Evolutionary conservation across 2,113 vertebrate genomes (phyloP).

Genomic region (Telmatochromis brichardi): DNA sequence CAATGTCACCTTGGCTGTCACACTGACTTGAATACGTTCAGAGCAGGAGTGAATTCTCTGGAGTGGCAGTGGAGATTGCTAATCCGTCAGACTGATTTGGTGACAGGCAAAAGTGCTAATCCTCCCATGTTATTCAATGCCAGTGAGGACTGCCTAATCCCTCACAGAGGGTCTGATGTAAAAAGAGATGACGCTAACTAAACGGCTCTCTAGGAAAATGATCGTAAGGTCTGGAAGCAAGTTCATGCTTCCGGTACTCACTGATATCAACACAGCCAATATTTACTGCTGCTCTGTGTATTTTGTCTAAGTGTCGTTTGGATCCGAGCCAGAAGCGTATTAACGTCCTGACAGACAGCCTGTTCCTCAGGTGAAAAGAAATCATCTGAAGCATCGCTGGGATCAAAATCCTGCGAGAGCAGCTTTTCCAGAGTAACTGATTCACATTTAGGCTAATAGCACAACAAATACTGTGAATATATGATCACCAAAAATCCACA

Average conservation of each 20-base stretch:
- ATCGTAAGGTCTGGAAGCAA: neutral
- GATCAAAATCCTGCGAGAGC: neutral
- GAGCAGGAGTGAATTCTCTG: slow-evolving; percentile 11
- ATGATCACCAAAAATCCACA: neutral
- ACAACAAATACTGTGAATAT: neutral
- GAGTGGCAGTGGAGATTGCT: slow-evolving; percentile 35
- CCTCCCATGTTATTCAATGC: slow-evolving; percentile 48
- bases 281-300: slow-evolving; percentile 7
- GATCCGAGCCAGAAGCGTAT: neutral
- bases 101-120: slow-evolving; percentile 58
- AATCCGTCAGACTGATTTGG: slow-evolving; percentile 60
- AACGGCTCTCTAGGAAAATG: slow-evolving; percentile 30
- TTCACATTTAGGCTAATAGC: neutral
- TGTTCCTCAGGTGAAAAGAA: neutral
- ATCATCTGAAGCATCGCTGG: neutral
- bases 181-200: slow-evolving; percentile 24
- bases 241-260: neutral
- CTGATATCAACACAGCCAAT: neutral
- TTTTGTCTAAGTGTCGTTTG: neutral
- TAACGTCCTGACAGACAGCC: neutral
- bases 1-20: slow-evolving; percentile 51
- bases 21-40: neutral
- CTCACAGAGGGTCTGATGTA: slow-evolving; percentile 11
- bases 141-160: slow-evolving; percentile 40
- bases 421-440: neutral